phyloP scores from a whole-genome alignment of 37 sponge, comb jelly and placozoan genomes.

The Axinella damicornis region DNA sequence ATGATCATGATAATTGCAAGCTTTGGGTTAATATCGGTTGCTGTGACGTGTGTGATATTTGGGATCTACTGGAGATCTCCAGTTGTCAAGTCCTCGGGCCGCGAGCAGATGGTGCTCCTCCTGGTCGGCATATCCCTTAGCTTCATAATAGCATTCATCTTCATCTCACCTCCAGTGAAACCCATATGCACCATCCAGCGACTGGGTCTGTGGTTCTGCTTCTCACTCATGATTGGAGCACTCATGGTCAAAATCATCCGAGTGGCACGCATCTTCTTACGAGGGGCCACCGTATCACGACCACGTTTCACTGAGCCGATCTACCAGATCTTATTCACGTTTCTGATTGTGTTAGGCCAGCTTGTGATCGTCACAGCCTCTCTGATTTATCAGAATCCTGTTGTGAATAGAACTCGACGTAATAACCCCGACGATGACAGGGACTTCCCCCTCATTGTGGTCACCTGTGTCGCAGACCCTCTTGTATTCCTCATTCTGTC shows the following conservation, averaged over 20 bases:
- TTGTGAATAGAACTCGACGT: not conserved
- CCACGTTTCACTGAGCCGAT: conserved; percentile 67
- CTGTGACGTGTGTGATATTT: conserved; percentile 25
- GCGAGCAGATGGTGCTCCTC: conserved; percentile 77
- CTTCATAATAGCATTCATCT: conserved; percentile 57
- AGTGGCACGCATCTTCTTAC: conserved; percentile 77
- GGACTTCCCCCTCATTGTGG: conserved; percentile 33
- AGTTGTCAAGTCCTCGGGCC: conserved; percentile 83
- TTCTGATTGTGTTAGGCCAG: conserved; percentile 49
- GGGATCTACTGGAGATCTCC: conserved; percentile 62
- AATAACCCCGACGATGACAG: not conserved
- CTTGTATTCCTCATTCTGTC: conserved; percentile 40
- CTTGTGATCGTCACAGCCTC: conserved; percentile 47
- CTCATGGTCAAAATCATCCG: conserved; percentile 86
- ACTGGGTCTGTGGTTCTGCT: conserved; percentile 63
- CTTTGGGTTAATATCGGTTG: conserved; percentile 50
- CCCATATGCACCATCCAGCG: conserved; percentile 70
- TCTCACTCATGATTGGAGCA: conserved; percentile 77
- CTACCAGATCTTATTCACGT: conserved; percentile 76
- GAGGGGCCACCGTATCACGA: not conserved
- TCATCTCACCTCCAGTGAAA: conserved; percentile 45
- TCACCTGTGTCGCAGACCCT: conserved; percentile 49
- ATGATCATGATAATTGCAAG: conserved; percentile 47
- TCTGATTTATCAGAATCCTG: conserved; percentile 19
- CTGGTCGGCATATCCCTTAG: conserved; percentile 68